phyloP scores from a whole-genome alignment of 2,113 vertebrate species.

The zebrafish (Danio rerio) region DNA sequence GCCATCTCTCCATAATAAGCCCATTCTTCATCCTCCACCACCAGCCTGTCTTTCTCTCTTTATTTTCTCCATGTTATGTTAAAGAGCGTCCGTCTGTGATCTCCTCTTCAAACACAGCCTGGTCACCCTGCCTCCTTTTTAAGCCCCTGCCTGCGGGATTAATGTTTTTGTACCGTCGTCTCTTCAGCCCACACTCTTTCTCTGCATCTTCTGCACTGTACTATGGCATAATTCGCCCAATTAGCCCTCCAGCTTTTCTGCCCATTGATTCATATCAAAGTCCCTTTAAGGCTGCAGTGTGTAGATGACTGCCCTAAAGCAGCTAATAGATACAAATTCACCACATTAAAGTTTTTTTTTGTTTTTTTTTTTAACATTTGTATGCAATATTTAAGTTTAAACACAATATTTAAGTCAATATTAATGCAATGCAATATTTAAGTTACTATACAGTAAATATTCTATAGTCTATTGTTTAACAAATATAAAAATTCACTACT shows the following conservation, averaged over 20 bases:
- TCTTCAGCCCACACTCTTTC: slow-evolving; percentile 6
- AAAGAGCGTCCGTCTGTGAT: slow-evolving; percentile 42
- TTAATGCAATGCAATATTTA: too few species aligned
- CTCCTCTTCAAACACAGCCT: slow-evolving; percentile 39
- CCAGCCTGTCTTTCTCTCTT: not conserved
- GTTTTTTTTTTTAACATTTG: too few species aligned
- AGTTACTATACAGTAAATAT: too few species aligned
- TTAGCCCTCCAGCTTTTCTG: not conserved
- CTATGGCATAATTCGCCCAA: not conserved
- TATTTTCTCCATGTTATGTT: not conserved
- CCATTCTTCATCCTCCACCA: slow-evolving; percentile 8
- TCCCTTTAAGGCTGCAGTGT: too few species aligned
- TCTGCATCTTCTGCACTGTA: not conserved
- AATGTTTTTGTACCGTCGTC: not conserved
- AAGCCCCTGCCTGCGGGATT: slow-evolving; percentile 8
- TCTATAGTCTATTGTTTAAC: too few species aligned
- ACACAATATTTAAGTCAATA: too few species aligned
- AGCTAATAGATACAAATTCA: too few species aligned
- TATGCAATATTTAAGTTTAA: too few species aligned
- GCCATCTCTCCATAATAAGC: not conserved
- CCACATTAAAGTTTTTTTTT: too few species aligned
- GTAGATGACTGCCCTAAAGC: too few species aligned
- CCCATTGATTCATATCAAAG: slow-evolving; percentile 8
- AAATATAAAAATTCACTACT: too few species aligned
- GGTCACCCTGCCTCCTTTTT: slow-evolving; percentile 13